Evolutionary conservation across 2,113 vertebrate species (phyloP), one percentile per base, ranked within the genome.

Genomic region (Laticauda colubrina): DNA sequence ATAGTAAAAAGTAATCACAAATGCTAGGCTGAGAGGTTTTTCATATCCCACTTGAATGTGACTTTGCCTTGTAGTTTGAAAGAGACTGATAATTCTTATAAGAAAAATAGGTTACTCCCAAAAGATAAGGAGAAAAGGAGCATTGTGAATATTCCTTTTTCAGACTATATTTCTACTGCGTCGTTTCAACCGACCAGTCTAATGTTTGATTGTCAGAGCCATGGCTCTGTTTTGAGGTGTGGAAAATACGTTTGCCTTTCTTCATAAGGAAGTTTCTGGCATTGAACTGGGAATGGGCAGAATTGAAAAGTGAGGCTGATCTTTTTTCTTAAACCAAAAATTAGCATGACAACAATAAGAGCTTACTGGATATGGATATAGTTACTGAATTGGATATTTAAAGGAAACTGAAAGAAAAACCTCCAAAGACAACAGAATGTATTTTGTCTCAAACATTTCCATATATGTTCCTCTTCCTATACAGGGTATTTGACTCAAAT

Each of bases 401-500:
- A 75, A 20, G 15, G 15, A 75, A 34, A 29, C 59, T 34, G 15
- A 75, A 34, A 75, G 5, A 75, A 39, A 75, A 75, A 39, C 15
- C 15, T 39, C 69, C n/a, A 39, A 39, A 15, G 69, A 20, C 69
- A 18, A 20, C 69, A 75, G 69, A 75, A 75, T 39, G 2, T 75
- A 34, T 75, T 75, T 39, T 39, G 69, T 34, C n/a, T n/a, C n/a
- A 75, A 75, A 34, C 69, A 39, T 39, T 34, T 34, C n/a, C 15
- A 75, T 75, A 75, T 39, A 75, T 75, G n/a, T 75, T 75, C 34
- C n/a, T 59, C 64, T 55, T 88, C 94, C 59, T 92, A 53, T 89
- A 90, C 0, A 0, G 26, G 0, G 0, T 88, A 54, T 0, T 0
- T 92, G 48, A 29, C 34, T 64, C 54, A 39, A 91, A 92, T 92